Evolutionary conservation across 1,140 invertebrate genomes (phyloP), one percentile per base, ranked within the genome.

Genomic region (Epicauta chinensis): DNA sequence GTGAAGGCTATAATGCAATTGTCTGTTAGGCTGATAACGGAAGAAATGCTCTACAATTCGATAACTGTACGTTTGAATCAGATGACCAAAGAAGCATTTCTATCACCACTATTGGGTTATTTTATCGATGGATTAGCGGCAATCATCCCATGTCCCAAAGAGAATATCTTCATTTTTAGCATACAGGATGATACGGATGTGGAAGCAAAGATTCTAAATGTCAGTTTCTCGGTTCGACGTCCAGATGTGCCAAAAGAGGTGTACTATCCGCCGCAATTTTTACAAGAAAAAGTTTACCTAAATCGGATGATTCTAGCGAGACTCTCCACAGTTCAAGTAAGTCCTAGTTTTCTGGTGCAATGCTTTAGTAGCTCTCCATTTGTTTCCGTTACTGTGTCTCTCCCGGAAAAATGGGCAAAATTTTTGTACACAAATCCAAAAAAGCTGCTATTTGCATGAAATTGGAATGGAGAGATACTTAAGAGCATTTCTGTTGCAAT

Each of bases 21-120:
- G 0, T 83, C 83, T 0, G 93, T 97, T 0, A 77, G 91, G 2
- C 71, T 97, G 1, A 92, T 98, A 14, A 96, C 93, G 0, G 89
- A 95, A 64, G 88, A 95, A 41, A 97, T 98, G 89, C 73, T 99
- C 0, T 84, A 86, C 55, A 96, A 95, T 70, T 96, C 93, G 0
- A 91, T 98, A 6, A 98, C 94, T 0, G 86, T 99, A 0, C 79
- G 93, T 17, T 70, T 99, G 1, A 87, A 91, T 61, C 90, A 94
- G 58, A 95, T 98, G 87, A 94, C 90, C 0, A 85, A 89, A 34
- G 88, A 93, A 61, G 86, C 86, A 0, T 98, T 99, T 70, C 76
- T 99, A 1, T 97, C 93, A 16, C 90, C 91, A 0, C 71, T 97
- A 2, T 77, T 94, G 3, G 82, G 85, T 13, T 93, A 91, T 68